A percentile compares a stretch with the other conserved stretches of the same genome.
Evolutionary conservation across 2,888 invertebrate genomes (phyloP).

Genomic region (Margaritifera margaritifera): DNA sequence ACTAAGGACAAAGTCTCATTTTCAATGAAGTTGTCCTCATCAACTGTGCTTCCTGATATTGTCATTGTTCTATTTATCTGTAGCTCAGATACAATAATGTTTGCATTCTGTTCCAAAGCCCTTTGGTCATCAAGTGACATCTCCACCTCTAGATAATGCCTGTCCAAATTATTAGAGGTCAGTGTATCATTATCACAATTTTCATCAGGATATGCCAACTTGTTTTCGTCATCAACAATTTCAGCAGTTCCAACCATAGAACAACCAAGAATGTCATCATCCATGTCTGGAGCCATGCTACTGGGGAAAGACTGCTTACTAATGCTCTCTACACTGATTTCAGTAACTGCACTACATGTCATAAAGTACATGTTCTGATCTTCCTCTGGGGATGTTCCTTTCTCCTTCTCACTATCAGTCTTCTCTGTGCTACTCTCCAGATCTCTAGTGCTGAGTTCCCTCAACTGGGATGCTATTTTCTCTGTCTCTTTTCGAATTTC

Average conservation of each 20-base stretch:
- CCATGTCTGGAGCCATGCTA: constrained; percentile 25
- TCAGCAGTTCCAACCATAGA: constrained; percentile 25
- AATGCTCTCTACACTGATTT: constrained; percentile 40
- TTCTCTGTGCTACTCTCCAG: constrained; percentile 30
- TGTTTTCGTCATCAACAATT: constrained; percentile 20
- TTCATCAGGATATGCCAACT: constrained; percentile 9
- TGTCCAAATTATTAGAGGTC: not conserved
- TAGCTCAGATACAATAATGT: constrained; percentile 76
- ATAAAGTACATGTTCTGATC: constrained; percentile 61
- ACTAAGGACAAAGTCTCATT: constrained; percentile 81
- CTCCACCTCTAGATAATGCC: constrained; percentile 6
- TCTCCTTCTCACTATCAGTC: constrained; percentile 35
- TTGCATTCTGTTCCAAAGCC: constrained; percentile 77
- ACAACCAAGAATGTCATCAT: constrained; percentile 27
- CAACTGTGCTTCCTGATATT: constrained; percentile 61
- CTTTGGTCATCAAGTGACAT: constrained; percentile 73
- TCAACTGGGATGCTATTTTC: too few species aligned
- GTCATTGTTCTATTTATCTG: constrained; percentile 66
- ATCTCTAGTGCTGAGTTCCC: constrained; percentile 13
- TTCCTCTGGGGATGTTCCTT: constrained; percentile 61
- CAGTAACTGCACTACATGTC: constrained; percentile 40
- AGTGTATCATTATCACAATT: constrained; percentile 1
- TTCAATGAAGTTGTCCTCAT: constrained; percentile 76
- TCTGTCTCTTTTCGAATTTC: too few species aligned
- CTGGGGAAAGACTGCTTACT: constrained; percentile 36